Evolutionary conservation across 2,113 vertebrate species (phyloP), one percentile per base, ranked within the genome.

Genomic region (Sclerurus mexicanus): DNA sequence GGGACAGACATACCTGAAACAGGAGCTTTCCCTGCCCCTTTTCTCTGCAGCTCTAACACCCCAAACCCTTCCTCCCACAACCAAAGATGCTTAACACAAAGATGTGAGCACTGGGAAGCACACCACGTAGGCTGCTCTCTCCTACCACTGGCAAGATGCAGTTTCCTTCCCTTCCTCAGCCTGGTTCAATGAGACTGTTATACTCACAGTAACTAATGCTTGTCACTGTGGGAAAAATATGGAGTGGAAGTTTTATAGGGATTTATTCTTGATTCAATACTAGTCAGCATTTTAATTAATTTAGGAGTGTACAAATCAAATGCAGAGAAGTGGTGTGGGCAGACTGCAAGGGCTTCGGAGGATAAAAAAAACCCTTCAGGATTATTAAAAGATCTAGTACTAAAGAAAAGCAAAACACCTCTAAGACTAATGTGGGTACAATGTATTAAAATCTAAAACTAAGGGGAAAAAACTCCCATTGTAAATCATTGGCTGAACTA

Each of bases 381-480:
- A 73, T 50, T 80, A 62, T 37, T 80, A 39, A 7, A 73, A 80
- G 11, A 55, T 35, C 12, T 8, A 72, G 9, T 20, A 50, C 31
- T n/a, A 46, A 50, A n/a, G 28, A 40, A 30, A 50, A n/a, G 1
- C 16, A 40, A 74, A 35, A 1, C 6, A 4, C 6, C 56, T 60
- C 7, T 35, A 67, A 93, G 6, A 59, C 44, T 46, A 75, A 78
- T 17, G 11, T 71, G 31, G 20, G 46, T 40, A 60, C 15, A 60
- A 31, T 2, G 1, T 31, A 78, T 6, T 53, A 46, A 59, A 71
- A 72, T 31, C 47, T 59, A 53, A 35, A 73, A 58, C 17, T 22
- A n/a, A 50, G 14, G 16, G 28, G 7, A 4, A 30, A 72, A 42
- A 33, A 1, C 0, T 2, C 10, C 6, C 21, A 12, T 6, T 63